Evolutionary conservation across 2,888 invertebrate species (phyloP).

Genomic region (Drosophila suboccidentalis): DNA sequence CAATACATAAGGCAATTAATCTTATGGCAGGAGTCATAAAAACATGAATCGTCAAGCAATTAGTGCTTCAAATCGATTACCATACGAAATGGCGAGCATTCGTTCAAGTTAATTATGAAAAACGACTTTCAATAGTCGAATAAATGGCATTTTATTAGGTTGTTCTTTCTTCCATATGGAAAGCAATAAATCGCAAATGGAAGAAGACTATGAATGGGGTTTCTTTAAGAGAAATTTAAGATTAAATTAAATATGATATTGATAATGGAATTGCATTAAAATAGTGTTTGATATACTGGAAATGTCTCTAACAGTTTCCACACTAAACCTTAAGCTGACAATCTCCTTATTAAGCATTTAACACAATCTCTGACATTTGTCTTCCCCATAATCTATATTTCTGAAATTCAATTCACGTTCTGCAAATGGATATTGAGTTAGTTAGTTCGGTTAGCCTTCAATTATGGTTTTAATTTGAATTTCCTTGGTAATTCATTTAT

Average conservation of each 20-base stretch:
- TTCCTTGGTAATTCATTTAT: slow-evolving; percentile 21
- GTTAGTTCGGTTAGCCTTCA: slow-evolving; percentile 25
- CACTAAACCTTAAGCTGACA: neutral
- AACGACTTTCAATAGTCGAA: slow-evolving; percentile 23
- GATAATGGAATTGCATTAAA: no score
- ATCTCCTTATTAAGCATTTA: neutral
- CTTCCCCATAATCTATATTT: neutral
- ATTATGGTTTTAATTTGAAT: slow-evolving; percentile 34
- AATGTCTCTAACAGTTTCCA: neutral
- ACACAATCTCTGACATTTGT: slow-evolving; percentile 1
- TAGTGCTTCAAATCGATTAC: slow-evolving; percentile 38
- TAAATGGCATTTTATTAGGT: slow-evolving; percentile 29
- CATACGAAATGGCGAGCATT: slow-evolving; percentile 19
- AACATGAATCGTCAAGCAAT: slow-evolving; percentile 35
- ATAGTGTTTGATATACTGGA: neutral
- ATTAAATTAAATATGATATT: neutral
- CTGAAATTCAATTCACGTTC: slow-evolving; percentile 1
- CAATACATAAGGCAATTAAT: slow-evolving; percentile 45
- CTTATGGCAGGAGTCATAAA: slow-evolving; percentile 42
- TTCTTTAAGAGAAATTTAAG: neutral
- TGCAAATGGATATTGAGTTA: slow-evolving; percentile 31
- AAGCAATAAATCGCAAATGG: slow-evolving; percentile 1
- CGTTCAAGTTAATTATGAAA: slow-evolving; percentile 41
- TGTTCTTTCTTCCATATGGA: slow-evolving; percentile 23
- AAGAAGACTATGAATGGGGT: neutral